Percentiles rank a stretch among this genome's conserved stretches.
phyloP scores from a whole-genome alignment of 1,140 invertebrate species.

The Drosophila dunni region DNA sequence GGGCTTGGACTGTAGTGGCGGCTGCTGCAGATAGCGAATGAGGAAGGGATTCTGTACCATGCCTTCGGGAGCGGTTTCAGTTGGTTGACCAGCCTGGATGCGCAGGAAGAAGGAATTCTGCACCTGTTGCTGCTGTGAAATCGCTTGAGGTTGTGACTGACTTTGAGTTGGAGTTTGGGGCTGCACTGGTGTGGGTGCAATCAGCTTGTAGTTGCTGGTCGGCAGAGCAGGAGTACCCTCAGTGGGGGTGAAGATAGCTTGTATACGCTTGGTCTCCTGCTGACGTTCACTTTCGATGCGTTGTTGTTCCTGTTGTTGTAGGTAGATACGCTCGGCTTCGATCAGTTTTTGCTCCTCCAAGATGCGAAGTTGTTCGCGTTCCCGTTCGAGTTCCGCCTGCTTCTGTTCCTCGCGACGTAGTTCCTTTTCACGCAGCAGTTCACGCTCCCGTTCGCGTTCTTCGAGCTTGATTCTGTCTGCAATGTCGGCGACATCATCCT shows the following conservation, averaged over 20 bases:
- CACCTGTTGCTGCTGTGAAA: constrained; percentile 66
- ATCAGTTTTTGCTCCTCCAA: constrained; percentile 54
- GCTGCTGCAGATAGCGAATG: constrained; percentile 50
- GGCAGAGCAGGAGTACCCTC: neutral
- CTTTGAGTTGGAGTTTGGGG: constrained; percentile 20
- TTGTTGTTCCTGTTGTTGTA: constrained; percentile 59
- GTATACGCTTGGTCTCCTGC: constrained; percentile 26
- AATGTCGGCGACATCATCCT: constrained; percentile 65
- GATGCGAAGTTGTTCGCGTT: constrained; percentile 56
- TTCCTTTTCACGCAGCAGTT: constrained; percentile 56
- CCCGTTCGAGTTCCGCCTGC: constrained; percentile 47
- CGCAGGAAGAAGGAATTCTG: constrained; percentile 74
- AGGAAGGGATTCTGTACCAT: constrained; percentile 64
- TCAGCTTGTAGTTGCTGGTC: constrained; percentile 37
- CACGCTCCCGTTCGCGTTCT: constrained; percentile 55
- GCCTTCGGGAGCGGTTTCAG: constrained; percentile 14
- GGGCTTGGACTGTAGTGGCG: constrained; percentile 1
- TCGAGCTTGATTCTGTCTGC: constrained; percentile 51
- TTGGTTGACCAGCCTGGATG: constrained; percentile 54
- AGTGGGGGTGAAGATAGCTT: constrained; percentile 7
- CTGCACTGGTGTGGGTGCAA: constrained; percentile 17
- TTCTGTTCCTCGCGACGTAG: constrained; percentile 54
- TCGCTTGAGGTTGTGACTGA: constrained; percentile 23
- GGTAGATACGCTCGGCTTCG: constrained; percentile 50
- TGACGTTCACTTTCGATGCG: constrained; percentile 50